phyloP scores from a whole-genome alignment of 2,888 invertebrate species.

The Cantharis nigra region DNA sequence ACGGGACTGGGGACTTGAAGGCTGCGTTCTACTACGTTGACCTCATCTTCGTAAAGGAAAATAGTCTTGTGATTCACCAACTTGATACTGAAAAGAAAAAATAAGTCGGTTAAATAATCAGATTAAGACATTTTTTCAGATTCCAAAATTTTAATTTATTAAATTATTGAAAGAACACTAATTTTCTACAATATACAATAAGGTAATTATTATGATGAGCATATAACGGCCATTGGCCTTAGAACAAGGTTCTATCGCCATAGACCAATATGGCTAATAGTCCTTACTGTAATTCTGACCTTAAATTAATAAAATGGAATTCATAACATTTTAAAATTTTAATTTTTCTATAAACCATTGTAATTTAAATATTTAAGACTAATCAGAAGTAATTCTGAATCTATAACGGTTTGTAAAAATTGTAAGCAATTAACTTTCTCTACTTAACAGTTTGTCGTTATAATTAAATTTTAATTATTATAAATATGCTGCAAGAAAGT shows the following conservation, averaged over 20 bases:
- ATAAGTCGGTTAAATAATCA: neutral
- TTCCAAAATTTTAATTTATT: neutral
- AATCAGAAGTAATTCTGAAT: neutral
- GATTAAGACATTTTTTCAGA: too few species aligned
- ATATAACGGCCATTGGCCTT: neutral
- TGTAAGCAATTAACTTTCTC: neutral
- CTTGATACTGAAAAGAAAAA: constrained; percentile 47
- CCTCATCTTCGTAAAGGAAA: constrained; percentile 50
- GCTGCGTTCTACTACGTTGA: constrained; percentile 33
- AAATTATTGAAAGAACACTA: neutral
- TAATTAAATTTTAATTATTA: neutral
- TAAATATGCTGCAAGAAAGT: neutral
- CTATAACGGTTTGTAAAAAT: neutral
- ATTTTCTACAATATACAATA: neutral
- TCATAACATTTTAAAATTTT: too few species aligned
- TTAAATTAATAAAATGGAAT: neutral
- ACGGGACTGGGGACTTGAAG: constrained; percentile 45
- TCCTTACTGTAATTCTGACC: neutral
- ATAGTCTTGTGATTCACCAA: constrained; percentile 47
- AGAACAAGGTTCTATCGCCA: neutral
- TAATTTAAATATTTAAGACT: neutral
- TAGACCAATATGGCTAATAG: neutral
- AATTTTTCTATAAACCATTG: neutral
- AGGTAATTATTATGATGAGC: neutral
- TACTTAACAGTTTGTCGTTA: neutral